phyloP scores from a whole-genome alignment of 2,888 invertebrate species.

The Mesopsocus fuscifrons region DNA sequence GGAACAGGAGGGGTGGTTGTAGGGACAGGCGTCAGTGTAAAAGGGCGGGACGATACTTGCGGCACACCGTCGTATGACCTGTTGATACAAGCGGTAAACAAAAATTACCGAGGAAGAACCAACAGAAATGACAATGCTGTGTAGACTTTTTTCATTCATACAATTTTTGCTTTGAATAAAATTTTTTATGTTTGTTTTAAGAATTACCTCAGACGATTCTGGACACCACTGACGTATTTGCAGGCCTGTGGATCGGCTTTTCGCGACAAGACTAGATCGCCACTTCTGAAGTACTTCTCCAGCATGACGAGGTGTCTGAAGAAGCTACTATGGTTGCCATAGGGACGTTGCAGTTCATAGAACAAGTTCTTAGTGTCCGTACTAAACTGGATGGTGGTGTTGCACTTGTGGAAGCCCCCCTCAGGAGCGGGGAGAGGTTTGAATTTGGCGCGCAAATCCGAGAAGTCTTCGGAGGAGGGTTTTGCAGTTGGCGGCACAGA shows the following conservation, averaged over 20 bases:
- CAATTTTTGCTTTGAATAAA: no score
- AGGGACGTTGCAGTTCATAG: conserved; percentile 67
- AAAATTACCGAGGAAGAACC: no score
- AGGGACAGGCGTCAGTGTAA: conserved; percentile 4
- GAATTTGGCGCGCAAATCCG: conserved; percentile 53
- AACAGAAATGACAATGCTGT: no score
- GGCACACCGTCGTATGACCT: conserved; percentile 1
- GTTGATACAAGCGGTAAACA: no score
- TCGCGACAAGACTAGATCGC: conserved; percentile 52
- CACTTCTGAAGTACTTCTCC: conserved; percentile 67
- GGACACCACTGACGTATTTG: conserved; percentile 62
- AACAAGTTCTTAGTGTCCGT: conserved; percentile 60
- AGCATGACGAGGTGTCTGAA: conserved; percentile 58
- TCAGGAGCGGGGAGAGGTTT: conserved; percentile 48
- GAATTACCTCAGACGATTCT: conserved; percentile 58
- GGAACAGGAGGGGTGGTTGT: not conserved
- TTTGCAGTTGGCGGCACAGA: conserved; percentile 13
- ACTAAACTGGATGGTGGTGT: conserved; percentile 61
- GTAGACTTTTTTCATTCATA: no score
- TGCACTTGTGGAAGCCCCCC: conserved; percentile 66
- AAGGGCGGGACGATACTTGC: not conserved
- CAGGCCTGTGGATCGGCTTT: conserved; percentile 54
- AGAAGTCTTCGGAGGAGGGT: conserved; percentile 40
- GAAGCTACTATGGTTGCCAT: conserved; percentile 74
- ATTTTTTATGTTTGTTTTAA: no score